Evolutionary conservation across 2,797 vertebrate species (phyloP), one percentile per base, ranked within the genome.

Genomic region (Platalea minor): DNA sequence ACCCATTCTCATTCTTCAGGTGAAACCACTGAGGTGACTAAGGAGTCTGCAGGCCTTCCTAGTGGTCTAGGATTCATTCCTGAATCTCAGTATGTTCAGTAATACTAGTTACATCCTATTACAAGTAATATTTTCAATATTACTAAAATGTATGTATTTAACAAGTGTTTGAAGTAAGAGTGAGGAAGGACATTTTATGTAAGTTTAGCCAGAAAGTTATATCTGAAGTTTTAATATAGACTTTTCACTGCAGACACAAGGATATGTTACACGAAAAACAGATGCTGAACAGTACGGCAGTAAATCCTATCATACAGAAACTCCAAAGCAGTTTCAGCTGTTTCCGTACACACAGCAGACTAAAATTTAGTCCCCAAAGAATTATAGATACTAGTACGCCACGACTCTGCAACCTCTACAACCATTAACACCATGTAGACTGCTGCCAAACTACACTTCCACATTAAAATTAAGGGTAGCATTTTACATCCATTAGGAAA

Each of bases 391-490:
- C 1, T 17, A 59, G n/a, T 41, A 18, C 7, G 65, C 41, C 23
- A 39, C 24, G 45, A 37, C 33, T 63, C 80, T 80, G 26, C 45
- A 72, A 56, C 4, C 18, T 87, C 29, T 68, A 33, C 28, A 75
- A 23, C 23, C 5, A 53, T 51, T 18, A 65, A 13, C 15, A 84
- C 25, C 0, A 0, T 28, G 16, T 26, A 59, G n/a, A 11, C 45
- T 77, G 60, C 29, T 70, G 60, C 17, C 35, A 79, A 73, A 50
- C 61, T 45, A 45, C 9, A 57, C 7, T 54, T 83, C 16, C 15
- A 29, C 8, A 1, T n/a, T 74, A 56, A 86, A 82, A 83, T 46
- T 67, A 61, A 84, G 18, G 3, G 8, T 57, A 16, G 12, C 2
- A 11, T 83, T 83, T 78, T 76, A 53, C 37, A 78, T 48, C 41